Evolutionary conservation across 2,113 vertebrate species (phyloP).

Genomic region (Xenopus borealis): DNA sequence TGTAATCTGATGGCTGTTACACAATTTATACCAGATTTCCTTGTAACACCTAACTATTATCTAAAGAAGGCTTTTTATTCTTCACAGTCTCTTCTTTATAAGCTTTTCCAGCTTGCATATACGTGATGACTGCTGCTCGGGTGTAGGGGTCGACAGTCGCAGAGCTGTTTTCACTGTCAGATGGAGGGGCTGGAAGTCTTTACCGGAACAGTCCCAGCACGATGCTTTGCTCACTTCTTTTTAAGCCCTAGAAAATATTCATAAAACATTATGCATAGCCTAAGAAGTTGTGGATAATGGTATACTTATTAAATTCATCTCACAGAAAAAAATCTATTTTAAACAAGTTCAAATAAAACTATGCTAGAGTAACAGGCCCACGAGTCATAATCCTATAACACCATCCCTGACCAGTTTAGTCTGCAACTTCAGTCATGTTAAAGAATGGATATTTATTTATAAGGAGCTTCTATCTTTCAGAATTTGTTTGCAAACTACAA

Average conservation of each 20-base stretch:
- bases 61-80: conserved; percentile 38
- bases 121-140: conserved; percentile 93
- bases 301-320: no score
- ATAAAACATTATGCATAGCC: no score
- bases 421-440: no score
- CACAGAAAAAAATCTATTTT: no score
- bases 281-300: no score
- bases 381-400: no score
- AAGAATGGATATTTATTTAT: no score
- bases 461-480: no score
- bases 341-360: no score
- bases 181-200: conserved; percentile 83
- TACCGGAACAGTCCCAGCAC: conserved; percentile 96
- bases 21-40: conserved; percentile 4
- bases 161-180: conserved; percentile 71
- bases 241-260: conserved; percentile 76
- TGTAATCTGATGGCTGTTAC: not conserved
- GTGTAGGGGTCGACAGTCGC: conserved; percentile 82
- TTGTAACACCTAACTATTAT: not conserved
- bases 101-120: conserved; percentile 96
- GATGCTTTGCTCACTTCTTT: conserved; percentile 93
- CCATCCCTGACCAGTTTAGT: no score
- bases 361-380: no score
- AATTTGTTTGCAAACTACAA: no score
- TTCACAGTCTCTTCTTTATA: conserved; percentile 92